A percentile compares a stretch with the other conserved stretches of the same genome.
phyloP scores from a whole-genome alignment of 2,113 vertebrate genomes.

The Cynoglossus semilaevis region DNA sequence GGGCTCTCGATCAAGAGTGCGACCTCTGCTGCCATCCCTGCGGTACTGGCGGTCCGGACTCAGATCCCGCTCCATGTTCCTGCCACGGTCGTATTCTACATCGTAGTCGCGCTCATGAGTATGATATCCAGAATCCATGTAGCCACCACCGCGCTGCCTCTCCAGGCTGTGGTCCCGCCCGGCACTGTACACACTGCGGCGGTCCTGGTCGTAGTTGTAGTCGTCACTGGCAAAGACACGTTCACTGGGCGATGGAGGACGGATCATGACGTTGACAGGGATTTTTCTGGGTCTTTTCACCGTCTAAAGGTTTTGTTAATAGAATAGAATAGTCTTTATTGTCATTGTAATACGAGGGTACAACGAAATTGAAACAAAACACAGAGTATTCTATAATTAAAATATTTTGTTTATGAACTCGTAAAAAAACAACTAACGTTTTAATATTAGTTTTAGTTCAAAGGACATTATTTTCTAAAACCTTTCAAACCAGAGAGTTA shows the following conservation, averaged over 20 bases:
- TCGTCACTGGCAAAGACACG: conserved; percentile 83
- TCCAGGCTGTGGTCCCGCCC: conserved; percentile 75
- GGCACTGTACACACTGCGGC: conserved; percentile 80
- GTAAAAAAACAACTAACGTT: too few species aligned
- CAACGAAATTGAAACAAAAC: too few species aligned
- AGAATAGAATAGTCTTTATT: too few species aligned
- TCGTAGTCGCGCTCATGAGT: conserved; percentile 70
- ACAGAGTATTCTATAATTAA: too few species aligned
- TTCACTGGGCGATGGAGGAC: conserved; percentile 78
- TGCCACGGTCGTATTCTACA: conserved; percentile 66
- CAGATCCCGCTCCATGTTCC: conserved; percentile 69
- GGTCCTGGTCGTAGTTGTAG: conserved; percentile 78
- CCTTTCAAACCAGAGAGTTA: too few species aligned
- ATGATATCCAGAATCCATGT: conserved; percentile 70
- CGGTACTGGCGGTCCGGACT: conserved; percentile 77
- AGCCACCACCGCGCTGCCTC: conserved; percentile 58
- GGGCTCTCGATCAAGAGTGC: conserved; percentile 76
- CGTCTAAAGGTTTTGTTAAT: too few species aligned
- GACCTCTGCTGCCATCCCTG: conserved; percentile 79
- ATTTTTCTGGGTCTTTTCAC: conserved; percentile 89
- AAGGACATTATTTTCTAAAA: too few species aligned
- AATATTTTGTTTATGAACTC: too few species aligned
- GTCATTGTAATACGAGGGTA: too few species aligned
- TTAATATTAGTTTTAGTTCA: too few species aligned
- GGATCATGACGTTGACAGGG: conserved; percentile 71